phyloP scores from a whole-genome alignment of 2,888 invertebrate genomes.

The Tipula unca region DNA sequence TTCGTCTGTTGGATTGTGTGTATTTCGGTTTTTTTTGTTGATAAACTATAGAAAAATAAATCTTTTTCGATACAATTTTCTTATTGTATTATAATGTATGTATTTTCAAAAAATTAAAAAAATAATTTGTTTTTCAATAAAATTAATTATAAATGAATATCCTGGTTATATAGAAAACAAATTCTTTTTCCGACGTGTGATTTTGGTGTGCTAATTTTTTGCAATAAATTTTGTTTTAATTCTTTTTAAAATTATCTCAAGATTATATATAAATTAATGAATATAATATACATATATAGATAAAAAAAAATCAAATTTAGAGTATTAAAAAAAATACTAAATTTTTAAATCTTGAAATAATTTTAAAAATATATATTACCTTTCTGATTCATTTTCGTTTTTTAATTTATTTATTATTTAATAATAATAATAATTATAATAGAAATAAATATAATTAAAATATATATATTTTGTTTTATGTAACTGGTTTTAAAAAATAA shows the following conservation, averaged over 20 bases:
- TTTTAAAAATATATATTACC: neutral
- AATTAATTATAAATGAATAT: neutral
- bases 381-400: neutral
- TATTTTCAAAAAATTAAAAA: neutral
- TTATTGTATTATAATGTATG: neutral
- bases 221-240: neutral
- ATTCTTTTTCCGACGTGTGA: neutral
- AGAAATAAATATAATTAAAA: constrained; percentile 14
- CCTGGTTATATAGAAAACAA: neutral
- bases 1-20: neutral
- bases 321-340: neutral
- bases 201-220: constrained; percentile 2
- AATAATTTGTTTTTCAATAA: neutral
- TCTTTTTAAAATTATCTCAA: neutral
- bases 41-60: neutral
- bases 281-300: neutral
- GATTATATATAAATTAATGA: neutral
- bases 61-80: neutral
- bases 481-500: constrained; percentile 4
- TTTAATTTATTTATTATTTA: neutral
- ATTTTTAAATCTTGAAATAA: constrained; percentile 2
- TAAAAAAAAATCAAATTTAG: neutral
- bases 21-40: neutral
- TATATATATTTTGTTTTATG: constrained; percentile 9
- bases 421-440: neutral